A percentile compares a stretch with the other conserved stretches of the same genome.
phyloP scores from a whole-genome alignment of 1,140 invertebrate species.

The Brachionus plicatilis region DNA sequence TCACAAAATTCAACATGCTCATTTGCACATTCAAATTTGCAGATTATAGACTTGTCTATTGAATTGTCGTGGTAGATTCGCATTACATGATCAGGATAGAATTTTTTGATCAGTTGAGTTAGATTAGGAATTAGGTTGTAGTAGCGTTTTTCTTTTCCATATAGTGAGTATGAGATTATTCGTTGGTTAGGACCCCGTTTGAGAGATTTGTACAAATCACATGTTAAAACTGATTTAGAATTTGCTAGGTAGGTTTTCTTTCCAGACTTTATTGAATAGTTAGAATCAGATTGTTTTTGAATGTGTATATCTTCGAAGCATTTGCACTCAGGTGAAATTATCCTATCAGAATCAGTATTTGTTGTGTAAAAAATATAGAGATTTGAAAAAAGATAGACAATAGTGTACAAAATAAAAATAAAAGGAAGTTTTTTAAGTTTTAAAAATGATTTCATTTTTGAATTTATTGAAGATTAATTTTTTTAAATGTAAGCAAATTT shows the following conservation, averaged over 20 bases:
- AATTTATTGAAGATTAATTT: neutral
- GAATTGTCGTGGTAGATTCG: constrained; percentile 10
- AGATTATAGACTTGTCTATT: neutral
- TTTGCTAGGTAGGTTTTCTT: neutral
- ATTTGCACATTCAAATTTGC: constrained; percentile 9
- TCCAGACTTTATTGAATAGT: neutral
- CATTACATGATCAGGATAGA: neutral
- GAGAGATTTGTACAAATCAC: neutral
- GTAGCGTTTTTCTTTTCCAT: neutral
- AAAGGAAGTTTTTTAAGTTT: neutral
- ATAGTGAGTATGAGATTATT: neutral
- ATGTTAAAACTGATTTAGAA: neutral
- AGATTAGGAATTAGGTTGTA: neutral
- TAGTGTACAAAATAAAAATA: neutral
- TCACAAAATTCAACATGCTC: constrained; percentile 23
- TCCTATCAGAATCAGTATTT: neutral
- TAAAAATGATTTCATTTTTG: neutral
- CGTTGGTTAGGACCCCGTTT: neutral
- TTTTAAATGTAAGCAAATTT: neutral
- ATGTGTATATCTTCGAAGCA: neutral
- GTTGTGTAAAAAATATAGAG: neutral
- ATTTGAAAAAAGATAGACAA: neutral
- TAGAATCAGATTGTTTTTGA: neutral
- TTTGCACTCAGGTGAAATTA: neutral
- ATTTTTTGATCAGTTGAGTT: neutral